These are phyloP conservation scores for Diachasmimorpha longicaudata DNA, from an alignment of 1,140 invertebrate genomes.

Conservation along the genomic window DNA sequence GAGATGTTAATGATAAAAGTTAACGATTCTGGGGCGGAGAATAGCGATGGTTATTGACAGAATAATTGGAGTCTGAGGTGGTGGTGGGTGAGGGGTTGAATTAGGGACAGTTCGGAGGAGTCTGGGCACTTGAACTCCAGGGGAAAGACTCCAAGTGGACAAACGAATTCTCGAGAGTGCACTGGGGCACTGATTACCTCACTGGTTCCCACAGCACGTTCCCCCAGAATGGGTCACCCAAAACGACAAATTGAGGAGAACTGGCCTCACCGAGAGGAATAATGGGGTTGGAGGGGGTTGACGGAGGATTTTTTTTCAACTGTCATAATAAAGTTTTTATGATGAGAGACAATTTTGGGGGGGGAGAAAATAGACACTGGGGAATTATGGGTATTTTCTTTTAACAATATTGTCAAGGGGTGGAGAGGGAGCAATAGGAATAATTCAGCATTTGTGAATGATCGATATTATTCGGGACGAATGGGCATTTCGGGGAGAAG, in stretches of 20 bases:
- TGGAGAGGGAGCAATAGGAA: too few relatives aligned
- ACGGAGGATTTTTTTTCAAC: too few relatives aligned
- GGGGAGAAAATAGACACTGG: too few relatives aligned
- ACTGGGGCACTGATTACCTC: conserved; percentile 1
- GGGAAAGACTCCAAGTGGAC: neutral
- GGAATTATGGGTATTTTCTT: too few relatives aligned
- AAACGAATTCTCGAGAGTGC: conserved; percentile 2
- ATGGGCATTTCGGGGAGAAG: too few relatives aligned
- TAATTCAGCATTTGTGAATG: too few relatives aligned
- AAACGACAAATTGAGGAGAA: neutral
- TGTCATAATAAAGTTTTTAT: too few relatives aligned
- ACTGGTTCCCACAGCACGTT: conserved; percentile 2
- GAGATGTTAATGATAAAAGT: neutral
- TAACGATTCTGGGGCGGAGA: neutral
- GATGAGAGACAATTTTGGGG: too few relatives aligned
- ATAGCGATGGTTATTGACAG: neutral
- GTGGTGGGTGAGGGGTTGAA: neutral
- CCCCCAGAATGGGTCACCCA: neutral
- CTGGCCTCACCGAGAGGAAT: neutral
- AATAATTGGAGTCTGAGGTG: neutral
- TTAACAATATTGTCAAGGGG: too few relatives aligned
- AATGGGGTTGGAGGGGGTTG: too few relatives aligned
- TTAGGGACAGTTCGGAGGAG: neutral
- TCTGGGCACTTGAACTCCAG: neutral
- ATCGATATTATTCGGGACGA: too few relatives aligned